These are phyloP conservation scores for Rallus limicola DNA, from an alignment of 2,113 vertebrate genomes.

Conservation along the genomic window DNA sequence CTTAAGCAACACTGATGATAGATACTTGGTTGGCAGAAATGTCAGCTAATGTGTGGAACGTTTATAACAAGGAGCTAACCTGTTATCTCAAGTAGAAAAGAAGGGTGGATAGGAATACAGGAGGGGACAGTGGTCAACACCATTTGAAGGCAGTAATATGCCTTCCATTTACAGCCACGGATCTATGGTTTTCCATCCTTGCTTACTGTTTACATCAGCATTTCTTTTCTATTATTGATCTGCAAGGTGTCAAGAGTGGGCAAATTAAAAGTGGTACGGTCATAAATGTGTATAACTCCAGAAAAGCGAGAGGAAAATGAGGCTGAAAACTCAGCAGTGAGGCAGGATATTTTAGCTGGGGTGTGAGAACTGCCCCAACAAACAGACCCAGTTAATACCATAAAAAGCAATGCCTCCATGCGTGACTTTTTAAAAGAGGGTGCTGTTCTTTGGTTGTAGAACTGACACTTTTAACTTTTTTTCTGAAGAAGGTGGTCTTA, in stretches of 20 bases:
- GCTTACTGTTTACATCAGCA: background rate
- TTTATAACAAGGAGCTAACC: background rate
- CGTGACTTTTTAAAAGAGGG: background rate
- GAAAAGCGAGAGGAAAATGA: background rate
- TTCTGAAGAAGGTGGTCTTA: background rate
- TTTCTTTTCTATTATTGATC: background rate
- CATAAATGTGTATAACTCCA: background rate
- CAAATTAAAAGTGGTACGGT: background rate
- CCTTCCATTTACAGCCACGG: accelerated
- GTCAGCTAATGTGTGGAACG: background rate
- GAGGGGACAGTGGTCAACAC: background rate
- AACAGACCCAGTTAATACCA: background rate
- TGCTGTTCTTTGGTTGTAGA: background rate
- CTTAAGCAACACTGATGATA: background rate
- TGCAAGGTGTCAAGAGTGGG: background rate
- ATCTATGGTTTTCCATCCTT: background rate
- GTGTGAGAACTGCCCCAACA: background rate
- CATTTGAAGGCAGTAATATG: background rate
- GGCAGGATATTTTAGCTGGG: background rate
- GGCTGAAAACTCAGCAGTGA: background rate
- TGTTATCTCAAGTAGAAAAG: background rate
- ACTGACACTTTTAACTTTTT: background rate
- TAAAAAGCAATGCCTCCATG: background rate
- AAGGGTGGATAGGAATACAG: background rate
- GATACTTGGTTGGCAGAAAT: background rate